These are phyloP conservation scores for Antheraea mylitta DNA, from an alignment of 1,140 invertebrate species.

Conservation along the genomic window DNA sequence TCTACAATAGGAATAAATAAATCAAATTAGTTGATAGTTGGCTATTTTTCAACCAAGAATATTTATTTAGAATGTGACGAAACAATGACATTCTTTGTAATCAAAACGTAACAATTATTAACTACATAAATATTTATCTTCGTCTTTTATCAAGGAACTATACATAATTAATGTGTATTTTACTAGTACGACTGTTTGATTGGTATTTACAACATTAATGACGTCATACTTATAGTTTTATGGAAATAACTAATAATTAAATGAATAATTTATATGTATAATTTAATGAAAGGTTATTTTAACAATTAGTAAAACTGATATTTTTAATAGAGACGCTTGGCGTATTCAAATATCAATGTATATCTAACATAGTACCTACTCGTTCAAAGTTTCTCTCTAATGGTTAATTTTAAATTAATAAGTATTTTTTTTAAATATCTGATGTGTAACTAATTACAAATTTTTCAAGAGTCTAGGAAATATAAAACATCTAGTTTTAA, in stretches of 20 bases:
- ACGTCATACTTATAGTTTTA: too few relatives aligned
- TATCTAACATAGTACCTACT: too few relatives aligned
- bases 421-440: constrained; percentile 1
- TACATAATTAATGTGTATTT: neutral
- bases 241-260: too few relatives aligned
- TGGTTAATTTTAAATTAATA: neutral
- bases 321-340: neutral
- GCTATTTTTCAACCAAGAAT: too few relatives aligned
- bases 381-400: too few relatives aligned
- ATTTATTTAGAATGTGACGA: neutral
- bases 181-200: neutral
- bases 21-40: too few relatives aligned
- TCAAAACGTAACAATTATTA: neutral
- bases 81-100: neutral
- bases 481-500: neutral
- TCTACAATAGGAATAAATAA: too few relatives aligned
- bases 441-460: constrained; percentile 3
- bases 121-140: neutral
- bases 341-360: neutral
- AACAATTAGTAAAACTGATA: neutral
- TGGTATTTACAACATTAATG: neutral
- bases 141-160: constrained; percentile 2
- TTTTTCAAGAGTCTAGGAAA: neutral
- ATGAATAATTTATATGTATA: neutral
- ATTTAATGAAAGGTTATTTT: neutral